A percentile compares a stretch with the other conserved stretches of the same genome.
Evolutionary conservation across 2,113 vertebrate genomes (phyloP).

Genomic region (Dromiciops gliroides): DNA sequence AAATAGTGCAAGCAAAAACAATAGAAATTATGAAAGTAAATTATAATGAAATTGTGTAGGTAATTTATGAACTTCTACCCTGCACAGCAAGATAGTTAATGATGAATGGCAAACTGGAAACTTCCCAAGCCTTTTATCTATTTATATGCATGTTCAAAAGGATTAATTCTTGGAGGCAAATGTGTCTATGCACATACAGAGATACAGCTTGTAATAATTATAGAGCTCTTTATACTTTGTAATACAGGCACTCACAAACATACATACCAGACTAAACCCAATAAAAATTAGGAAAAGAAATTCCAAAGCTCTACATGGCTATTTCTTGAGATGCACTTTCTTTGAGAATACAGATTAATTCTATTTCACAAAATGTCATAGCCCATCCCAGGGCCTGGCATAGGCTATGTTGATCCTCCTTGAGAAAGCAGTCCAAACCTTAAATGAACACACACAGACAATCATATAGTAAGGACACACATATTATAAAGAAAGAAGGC

Average conservation of each 20-base stretch:
- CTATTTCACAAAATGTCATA: background rate
- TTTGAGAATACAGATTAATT: background rate
- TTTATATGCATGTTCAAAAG: slow-evolving; percentile 4
- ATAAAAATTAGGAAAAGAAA: background rate
- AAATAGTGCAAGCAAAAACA: slow-evolving; percentile 14
- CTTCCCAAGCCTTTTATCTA: background rate
- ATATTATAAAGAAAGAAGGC: background rate
- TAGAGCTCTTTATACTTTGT: background rate
- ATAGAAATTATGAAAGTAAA: background rate
- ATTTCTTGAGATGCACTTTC: background rate
- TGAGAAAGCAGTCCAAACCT: background rate
- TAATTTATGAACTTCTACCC: slow-evolving; percentile 1
- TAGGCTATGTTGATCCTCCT: background rate
- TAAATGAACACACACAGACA: background rate
- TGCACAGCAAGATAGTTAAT: slow-evolving; percentile 16
- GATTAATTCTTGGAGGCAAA: background rate
- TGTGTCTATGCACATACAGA: background rate
- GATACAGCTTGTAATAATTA: background rate
- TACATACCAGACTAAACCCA: background rate
- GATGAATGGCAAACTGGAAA: background rate
- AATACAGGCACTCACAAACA: background rate
- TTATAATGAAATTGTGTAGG: background rate
- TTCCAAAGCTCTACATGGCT: background rate
- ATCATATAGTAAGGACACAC: background rate
- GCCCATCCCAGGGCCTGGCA: background rate